These are phyloP conservation scores for Dromius quadrimaculatus DNA, from an alignment of 2,888 invertebrate species.

Conservation along the genomic window DNA sequence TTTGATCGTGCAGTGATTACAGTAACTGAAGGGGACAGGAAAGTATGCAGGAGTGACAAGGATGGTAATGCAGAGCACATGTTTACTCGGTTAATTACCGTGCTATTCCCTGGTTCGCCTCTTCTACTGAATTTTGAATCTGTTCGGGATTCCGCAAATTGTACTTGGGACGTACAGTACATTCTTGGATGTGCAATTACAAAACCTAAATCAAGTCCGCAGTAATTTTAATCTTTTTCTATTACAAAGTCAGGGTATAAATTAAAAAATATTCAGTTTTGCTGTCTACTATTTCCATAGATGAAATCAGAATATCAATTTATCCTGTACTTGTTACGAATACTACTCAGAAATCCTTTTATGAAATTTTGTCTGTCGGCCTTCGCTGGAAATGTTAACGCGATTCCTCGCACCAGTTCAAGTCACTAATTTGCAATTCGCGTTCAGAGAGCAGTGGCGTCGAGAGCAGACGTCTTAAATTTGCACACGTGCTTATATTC, in stretches of 20 bases:
- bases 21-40: background rate
- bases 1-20: constrained; percentile 43
- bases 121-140: background rate
- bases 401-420: constrained; percentile 34
- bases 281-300: no score
- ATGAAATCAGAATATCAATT: no score
- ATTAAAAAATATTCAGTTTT: no score
- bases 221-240: no score
- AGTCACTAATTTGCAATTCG: constrained; percentile 51
- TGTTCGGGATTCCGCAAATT: background rate
- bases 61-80: constrained; percentile 11
- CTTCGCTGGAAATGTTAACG: constrained; percentile 39
- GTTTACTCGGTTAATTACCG: constrained; percentile 51
- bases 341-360: constrained; percentile 13
- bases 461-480: constrained; percentile 41
- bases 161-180: no score
- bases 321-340: no score
- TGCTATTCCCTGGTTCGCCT: background rate
- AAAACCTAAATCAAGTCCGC: no score
- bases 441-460: background rate
- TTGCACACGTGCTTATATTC: constrained; percentile 42
- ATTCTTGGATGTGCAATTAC: no score
- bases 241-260: no score
- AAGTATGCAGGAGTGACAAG: background rate
- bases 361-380: background rate